Conservation (phyloP, 2,888 invertebrate species). For the Lamellibrachia satsuma region DNA sequence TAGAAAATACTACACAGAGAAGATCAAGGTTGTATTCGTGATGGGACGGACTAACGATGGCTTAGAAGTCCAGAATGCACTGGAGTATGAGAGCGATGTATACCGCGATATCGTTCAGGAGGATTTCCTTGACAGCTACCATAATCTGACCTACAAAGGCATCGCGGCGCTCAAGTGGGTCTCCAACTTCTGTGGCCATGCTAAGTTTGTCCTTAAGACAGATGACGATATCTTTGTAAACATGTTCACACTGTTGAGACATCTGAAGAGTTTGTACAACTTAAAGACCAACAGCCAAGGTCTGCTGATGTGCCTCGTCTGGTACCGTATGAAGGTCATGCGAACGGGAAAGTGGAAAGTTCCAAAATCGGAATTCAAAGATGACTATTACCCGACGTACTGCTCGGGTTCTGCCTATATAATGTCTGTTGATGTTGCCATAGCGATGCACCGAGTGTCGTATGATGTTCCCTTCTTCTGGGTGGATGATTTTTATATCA, state of each 20-base stretch:
- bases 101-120: slow-evolving; percentile 64
- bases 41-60: slow-evolving; percentile 35
- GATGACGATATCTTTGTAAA: slow-evolving; percentile 68
- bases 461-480: slow-evolving; percentile 75
- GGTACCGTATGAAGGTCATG: slow-evolving; percentile 64
- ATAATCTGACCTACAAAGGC: slow-evolving; percentile 66
- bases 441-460: slow-evolving; percentile 71
- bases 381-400: slow-evolving; percentile 65
- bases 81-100: slow-evolving; percentile 53
- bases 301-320: slow-evolving; percentile 62
- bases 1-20: slow-evolving; percentile 46
- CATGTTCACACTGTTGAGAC: slow-evolving; percentile 64
- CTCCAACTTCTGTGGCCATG: slow-evolving; percentile 58
- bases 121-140: slow-evolving; percentile 65
- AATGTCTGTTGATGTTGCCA: slow-evolving; percentile 75
- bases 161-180: slow-evolving; percentile 66
- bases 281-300: slow-evolving; percentile 23
- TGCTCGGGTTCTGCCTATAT: slow-evolving; percentile 67
- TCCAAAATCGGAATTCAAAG: slow-evolving; percentile 62
- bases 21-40: slow-evolving; percentile 58
- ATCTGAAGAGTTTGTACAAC: slow-evolving; percentile 38
- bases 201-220: slow-evolving; percentile 64
- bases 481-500: slow-evolving; percentile 88
- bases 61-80: slow-evolving; percentile 45
- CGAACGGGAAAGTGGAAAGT: slow-evolving; percentile 67